These are phyloP conservation scores for Pipistrellus nathusii DNA, from an alignment of 2,797 vertebrate species.

Conservation along the genomic window DNA sequence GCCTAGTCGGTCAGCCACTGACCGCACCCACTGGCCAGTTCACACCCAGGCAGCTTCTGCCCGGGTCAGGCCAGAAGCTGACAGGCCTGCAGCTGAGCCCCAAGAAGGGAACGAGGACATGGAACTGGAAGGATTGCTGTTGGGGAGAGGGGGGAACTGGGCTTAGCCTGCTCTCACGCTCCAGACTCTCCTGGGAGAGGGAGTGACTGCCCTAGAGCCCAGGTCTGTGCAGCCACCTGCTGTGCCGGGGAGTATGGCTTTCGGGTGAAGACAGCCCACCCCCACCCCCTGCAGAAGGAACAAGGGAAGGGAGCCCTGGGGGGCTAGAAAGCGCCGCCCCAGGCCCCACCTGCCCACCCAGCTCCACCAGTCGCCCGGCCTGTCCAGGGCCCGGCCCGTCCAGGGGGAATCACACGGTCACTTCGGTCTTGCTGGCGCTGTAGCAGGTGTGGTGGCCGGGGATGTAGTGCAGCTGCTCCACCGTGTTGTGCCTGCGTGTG, in stretches of 20 bases:
- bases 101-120: neutral
- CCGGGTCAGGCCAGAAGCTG: neutral
- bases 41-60: slow-evolving; percentile 6
- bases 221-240: neutral
- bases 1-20: slow-evolving; percentile 62
- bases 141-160: neutral
- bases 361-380: slow-evolving; percentile 81
- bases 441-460: slow-evolving; percentile 98
- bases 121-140: neutral
- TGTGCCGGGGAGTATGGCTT: slow-evolving; percentile 67
- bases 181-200: neutral
- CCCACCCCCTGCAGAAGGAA: neutral
- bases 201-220: neutral
- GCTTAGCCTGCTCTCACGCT: neutral
- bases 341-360: slow-evolving; percentile 71
- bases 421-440: slow-evolving; percentile 99
- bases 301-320: neutral
- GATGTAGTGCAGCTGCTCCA: slow-evolving; percentile 98
- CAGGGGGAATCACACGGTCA: slow-evolving; percentile 94
- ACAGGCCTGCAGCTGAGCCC: slow-evolving; percentile 48
- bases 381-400: slow-evolving; percentile 55
- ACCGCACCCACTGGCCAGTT: slow-evolving; percentile 38
- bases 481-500: slow-evolving; percentile 97
- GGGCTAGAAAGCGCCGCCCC: neutral
- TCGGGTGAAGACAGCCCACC: slow-evolving; percentile 40